Evolutionary conservation across 1,140 invertebrate genomes (phyloP), one percentile per base, ranked within the genome.

Genomic region (Zaprionus africanus): DNA sequence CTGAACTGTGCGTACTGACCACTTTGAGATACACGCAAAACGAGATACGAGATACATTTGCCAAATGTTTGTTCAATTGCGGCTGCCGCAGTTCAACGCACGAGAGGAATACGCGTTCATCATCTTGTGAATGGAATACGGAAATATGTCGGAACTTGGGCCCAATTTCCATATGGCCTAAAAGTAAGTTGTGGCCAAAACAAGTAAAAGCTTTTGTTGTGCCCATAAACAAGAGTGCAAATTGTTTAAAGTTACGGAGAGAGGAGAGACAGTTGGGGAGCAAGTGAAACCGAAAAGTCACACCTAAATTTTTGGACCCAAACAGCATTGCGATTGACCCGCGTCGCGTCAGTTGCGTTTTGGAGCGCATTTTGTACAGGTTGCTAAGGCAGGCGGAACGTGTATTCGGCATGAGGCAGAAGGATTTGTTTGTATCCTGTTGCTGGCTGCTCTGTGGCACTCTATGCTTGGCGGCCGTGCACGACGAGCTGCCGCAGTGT

Each of bases 401-500:
- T 11, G 24, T 54, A 28, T 46, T 31, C 6, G 11, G 11, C 22
- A 65, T 76, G 67, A 13, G 36, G 46, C 36, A 9, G 5, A 69
- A 75, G 73, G 61, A 76, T 57, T 34, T 61, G 28, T 58, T 88
- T 3, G 28, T 4, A 46, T 46, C 41, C 41, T 61, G 7, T 6
- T 28, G 15, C 41, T 31, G 26, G 58, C 34, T 65, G 0, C 15
- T 41, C 43, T 34, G 15, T 24, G 38, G 12, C 53, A 28, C n/a
- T 19, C 15, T 12, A 1, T 6, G 46, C 24, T 2, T 22, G 28
- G 81, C 41, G 0, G 80, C 79, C 0, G 87, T 91, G 0, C 91
- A 92, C 66, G 91, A 92, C 60, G 91, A 92, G 46, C 58, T 92
- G 41, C 58, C 81, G 0, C 79, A 91, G 51, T 92, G 91, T n/a